Conservation (phyloP, 2,888 invertebrate species). For the Caenorhabditis panamensis region DNA sequence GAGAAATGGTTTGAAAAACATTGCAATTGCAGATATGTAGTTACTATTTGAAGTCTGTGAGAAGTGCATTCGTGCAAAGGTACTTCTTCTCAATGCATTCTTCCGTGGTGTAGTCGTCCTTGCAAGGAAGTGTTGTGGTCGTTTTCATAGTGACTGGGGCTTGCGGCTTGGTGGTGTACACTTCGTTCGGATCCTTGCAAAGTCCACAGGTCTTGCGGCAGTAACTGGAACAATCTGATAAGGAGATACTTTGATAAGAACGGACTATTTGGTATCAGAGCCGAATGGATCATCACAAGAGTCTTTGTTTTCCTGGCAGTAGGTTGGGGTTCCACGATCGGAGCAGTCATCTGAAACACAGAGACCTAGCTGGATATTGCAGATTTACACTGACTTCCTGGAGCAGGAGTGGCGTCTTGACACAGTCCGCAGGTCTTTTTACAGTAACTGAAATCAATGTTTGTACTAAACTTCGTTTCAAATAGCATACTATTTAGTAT, state of each 20-base stretch:
- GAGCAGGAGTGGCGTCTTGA: slow-evolving; percentile 10
- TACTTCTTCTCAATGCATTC: slow-evolving; percentile 29
- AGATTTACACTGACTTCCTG: slow-evolving; percentile 8
- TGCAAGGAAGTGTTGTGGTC: background rate
- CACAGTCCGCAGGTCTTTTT: slow-evolving; percentile 37
- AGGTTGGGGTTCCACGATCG: slow-evolving; percentile 20
- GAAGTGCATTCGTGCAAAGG: slow-evolving; percentile 33
- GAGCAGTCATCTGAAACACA: slow-evolving; percentile 21
- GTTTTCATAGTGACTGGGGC: background rate
- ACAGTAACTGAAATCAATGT: slow-evolving; percentile 25
- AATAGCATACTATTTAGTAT: slow-evolving; percentile 20
- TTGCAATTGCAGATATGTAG: background rate
- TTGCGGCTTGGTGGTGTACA: slow-evolving; percentile 12
- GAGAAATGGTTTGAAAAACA: too few species aligned
- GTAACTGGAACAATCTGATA: slow-evolving; percentile 35
- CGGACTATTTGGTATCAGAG: slow-evolving; percentile 17
- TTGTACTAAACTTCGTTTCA: too few species aligned
- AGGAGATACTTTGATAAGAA: too few species aligned
- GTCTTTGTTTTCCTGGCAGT: slow-evolving; percentile 18
- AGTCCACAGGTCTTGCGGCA: slow-evolving; percentile 37
- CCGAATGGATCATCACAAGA: slow-evolving; percentile 24
- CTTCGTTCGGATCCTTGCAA: slow-evolving; percentile 23
- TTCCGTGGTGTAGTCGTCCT: slow-evolving; percentile 8
- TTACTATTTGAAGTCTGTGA: slow-evolving; percentile 31
- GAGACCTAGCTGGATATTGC: too few species aligned